Evolutionary conservation across 2,888 invertebrate genomes (phyloP), one percentile per base, ranked within the genome.

Genomic region (Incurvaria masculella): DNA sequence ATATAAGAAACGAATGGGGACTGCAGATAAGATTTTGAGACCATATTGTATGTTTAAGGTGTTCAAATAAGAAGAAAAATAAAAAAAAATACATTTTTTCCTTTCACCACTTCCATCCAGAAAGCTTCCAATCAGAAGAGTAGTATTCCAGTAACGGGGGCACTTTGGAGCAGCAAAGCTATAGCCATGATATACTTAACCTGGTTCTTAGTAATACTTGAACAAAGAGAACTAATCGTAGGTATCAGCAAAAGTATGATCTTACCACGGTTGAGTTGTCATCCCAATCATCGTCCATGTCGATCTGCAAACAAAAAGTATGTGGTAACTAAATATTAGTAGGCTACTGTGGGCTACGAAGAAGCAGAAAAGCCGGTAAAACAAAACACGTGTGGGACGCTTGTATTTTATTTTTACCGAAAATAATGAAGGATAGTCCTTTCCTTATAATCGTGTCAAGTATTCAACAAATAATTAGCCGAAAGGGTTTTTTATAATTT

Each of bases 231-330:
- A n/a, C n/a, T 17, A 33, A 27, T 3, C 19, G 16, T 10, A 19
- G 56, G 20, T 47, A 41, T 38, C 19, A 19, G 14, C 21, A 33
- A 44, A 18, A n/a, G 16, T 21, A 47, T 18, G 47, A 48, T 63
- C 72, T 67, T 60, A 70, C 69, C 54, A 67, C 59, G 53, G 65
- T 65, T 50, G 64, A 56, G 51, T 62, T 54, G 61, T 80, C 79
- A 69, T 81, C 81, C 82, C 81, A 82, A 49, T 81, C 81, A 53
- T 82, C 81, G 61, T 76, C 80, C 81, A 81, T 81, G 60, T 57
- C 64, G 60, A 57, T 64, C 69, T 72, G 62, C 49, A 65, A 61
- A 21, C 49, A 48, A 51, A 41, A 48, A 14, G 51, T 42, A 23
- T 10, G 4, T 23, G 10, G 23, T 4, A 6, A 23, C 23, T 10